Evolutionary conservation across 2,113 vertebrate genomes (phyloP).

Genomic region (Saguinus midas): DNA sequence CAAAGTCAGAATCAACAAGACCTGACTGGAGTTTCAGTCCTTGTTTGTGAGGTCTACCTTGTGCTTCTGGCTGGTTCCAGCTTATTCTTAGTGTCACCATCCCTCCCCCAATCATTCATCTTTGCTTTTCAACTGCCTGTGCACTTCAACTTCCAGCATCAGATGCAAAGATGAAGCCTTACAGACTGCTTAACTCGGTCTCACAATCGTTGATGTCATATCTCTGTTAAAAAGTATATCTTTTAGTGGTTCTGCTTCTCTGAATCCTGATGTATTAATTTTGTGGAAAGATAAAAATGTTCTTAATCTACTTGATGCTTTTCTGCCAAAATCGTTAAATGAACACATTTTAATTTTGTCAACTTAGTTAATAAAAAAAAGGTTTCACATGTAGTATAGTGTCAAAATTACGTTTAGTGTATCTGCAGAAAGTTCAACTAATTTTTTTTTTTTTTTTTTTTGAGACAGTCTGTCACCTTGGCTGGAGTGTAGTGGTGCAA

Average conservation of each 20-base stretch:
- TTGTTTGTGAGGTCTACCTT: neutral
- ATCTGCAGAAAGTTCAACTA: neutral
- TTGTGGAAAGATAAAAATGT: neutral
- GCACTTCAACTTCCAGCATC: neutral
- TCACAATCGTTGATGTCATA: neutral
- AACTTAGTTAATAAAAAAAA: neutral
- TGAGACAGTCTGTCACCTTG: no score
- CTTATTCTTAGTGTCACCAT: neutral
- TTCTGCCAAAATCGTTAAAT: neutral
- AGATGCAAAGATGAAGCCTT: neutral
- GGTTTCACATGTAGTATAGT: neutral
- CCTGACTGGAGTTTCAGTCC: neutral
- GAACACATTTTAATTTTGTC: neutral
- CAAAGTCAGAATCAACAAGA: neutral
- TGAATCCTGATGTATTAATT: neutral
- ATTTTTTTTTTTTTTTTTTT: neutral
- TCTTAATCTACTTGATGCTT: neutral
- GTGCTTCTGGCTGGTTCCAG: neutral
- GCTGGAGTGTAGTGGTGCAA: no score
- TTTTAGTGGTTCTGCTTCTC: neutral
- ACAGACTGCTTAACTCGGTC: neutral
- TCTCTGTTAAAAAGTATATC: neutral
- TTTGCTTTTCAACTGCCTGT: neutral
- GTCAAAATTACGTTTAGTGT: neutral
- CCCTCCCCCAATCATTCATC: neutral